Percentiles rank a stretch among this genome's conserved stretches.
Evolutionary conservation across 1,140 invertebrate species (phyloP).

Genomic region (Muscidifurax raptorellus): DNA sequence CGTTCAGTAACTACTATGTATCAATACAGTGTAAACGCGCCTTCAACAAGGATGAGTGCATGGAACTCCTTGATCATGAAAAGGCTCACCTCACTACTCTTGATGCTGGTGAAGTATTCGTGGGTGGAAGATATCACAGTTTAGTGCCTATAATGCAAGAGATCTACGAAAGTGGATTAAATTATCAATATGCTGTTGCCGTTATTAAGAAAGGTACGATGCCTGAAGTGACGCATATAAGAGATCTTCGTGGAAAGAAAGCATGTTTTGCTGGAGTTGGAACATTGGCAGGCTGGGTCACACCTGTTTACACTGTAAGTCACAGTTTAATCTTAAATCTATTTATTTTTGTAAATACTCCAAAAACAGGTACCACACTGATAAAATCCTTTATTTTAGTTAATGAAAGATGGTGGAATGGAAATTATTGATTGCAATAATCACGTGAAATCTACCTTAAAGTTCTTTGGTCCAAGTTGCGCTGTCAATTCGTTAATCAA

Average conservation of each 20-base stretch:
- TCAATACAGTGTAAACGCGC: constrained; percentile 81
- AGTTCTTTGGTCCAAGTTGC: constrained; percentile 94
- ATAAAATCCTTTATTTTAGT: constrained; percentile 71
- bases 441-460: constrained; percentile 93
- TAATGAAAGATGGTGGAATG: constrained; percentile 88
- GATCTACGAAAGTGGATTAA: constrained; percentile 77
- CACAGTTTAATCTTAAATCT: constrained; percentile 9
- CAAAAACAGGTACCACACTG: too few relatives aligned
- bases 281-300: constrained; percentile 93
- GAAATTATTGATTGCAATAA: constrained; percentile 96
- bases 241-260: constrained; percentile 83
- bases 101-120: constrained; percentile 95
- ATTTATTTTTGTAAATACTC: constrained; percentile 20
- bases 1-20: constrained; percentile 80
- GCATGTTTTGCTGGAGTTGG: constrained; percentile 95
- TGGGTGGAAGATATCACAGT: constrained; percentile 93
- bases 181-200: constrained; percentile 89
- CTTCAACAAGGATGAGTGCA: constrained; percentile 89
- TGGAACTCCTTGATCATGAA: constrained; percentile 84
- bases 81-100: constrained; percentile 90
- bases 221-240: constrained; percentile 79
- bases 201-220: constrained; percentile 85
- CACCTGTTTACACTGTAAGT: constrained; percentile 83
- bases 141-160: constrained; percentile 93
- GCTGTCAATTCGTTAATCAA: constrained; percentile 93